Conservation (phyloP, 2,888 invertebrate species). For the Agrochola lychnidis region DNA sequence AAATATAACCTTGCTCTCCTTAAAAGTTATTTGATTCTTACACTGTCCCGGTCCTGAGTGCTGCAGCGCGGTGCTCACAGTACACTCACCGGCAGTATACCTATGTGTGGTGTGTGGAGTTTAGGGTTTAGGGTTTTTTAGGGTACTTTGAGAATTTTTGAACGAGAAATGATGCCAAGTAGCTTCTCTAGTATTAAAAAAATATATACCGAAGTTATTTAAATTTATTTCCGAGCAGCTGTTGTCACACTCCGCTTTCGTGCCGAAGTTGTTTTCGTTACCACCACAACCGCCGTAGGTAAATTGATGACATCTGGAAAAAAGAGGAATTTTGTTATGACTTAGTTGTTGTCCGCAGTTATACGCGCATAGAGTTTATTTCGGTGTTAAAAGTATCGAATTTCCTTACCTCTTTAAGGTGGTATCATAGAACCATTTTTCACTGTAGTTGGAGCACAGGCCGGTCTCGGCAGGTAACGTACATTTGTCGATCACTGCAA, state of each 20-base stretch:
- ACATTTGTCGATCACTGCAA: slow-evolving; percentile 90
- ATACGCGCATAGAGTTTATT: neutral
- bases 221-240: slow-evolving; percentile 91
- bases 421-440: slow-evolving; percentile 96
- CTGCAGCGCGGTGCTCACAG: no score
- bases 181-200: no score
- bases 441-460: slow-evolving; percentile 94
- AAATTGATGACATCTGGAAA: slow-evolving; percentile 93
- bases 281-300: slow-evolving; percentile 98
- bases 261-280: slow-evolving; percentile 95
- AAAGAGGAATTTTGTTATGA: neutral
- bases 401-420: slow-evolving; percentile 88
- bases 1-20: no score
- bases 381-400: neutral
- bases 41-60: no score
- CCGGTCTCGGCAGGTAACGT: slow-evolving; percentile 94
- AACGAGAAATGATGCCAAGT: no score
- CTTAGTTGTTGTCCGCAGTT: neutral
- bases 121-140: no score
- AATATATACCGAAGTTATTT: no score
- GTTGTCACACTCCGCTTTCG: slow-evolving; percentile 92
- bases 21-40: no score
- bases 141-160: no score
- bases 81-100: no score
- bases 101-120: no score